Evolutionary conservation across 2,113 vertebrate genomes (phyloP), one percentile per base, ranked within the genome.

Genomic region (Sebastes schlegelii): DNA sequence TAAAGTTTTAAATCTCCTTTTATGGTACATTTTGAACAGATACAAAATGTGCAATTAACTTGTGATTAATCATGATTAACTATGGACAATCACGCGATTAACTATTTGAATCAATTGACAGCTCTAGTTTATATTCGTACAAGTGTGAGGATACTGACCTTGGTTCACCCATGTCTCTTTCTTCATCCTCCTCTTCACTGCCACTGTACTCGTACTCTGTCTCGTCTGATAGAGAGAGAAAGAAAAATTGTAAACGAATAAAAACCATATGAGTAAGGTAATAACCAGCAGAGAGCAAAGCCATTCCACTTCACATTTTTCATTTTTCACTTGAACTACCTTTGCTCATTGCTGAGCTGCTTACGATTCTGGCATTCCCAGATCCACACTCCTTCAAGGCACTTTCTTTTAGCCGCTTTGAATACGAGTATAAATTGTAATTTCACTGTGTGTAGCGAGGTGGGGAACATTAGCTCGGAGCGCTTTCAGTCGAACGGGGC

Each of bases 141-240:
- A 34, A 34, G 34, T 45, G 67, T 17, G 10, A 63, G 43, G 49
- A 51, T 6, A 34, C 89, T 63, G 93, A 99, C 98, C 98, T 99
- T 48, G 97, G 97, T 65, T 99, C 98, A 72, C 98, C 97, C 0
- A 95, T 94, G 73, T 99, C 98, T 43, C 96, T 95, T 86, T 98
- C 98, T 76, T 99, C 99, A 58, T 99, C 98, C 83, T 99, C 98
- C 76, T 99, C 99, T 84, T 99, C 98, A 77, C 98, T 99, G 84
- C 98, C 98, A 13, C 98, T 99, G 95, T 99, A 99, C 76, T 99
- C 98, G 0, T 99, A 99, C 85, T 99, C 98, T 0, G 97, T 99
- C 93, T 99, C 98, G 95, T 99, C 99, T 99, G 92, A 74, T 84
- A 6, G 13, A 42, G 13, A 10, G 17, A 61, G 14, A 42, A 55